phyloP scores from a whole-genome alignment of 2,888 invertebrate genomes.

The Microchrysa polita region DNA sequence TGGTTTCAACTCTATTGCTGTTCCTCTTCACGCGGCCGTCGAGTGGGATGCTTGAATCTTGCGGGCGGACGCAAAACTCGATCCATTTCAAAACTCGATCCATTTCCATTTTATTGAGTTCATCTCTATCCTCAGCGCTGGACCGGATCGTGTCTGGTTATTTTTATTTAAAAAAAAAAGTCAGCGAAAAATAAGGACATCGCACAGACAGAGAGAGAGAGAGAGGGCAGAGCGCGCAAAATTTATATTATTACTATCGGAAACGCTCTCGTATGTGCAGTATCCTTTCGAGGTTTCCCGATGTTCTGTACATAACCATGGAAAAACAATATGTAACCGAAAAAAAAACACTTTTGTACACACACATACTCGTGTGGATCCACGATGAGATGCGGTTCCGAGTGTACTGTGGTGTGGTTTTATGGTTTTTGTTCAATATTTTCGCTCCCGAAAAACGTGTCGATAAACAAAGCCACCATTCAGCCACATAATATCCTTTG shows the following conservation, averaged over 20 bases:
- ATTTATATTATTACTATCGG: constrained; percentile 22
- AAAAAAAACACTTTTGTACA: not conserved
- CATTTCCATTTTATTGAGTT: not conserved
- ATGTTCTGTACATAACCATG: too few species aligned
- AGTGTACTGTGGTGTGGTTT: constrained; percentile 13
- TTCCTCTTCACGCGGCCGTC: too few species aligned
- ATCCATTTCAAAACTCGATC: not conserved
- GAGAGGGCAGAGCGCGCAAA: not conserved
- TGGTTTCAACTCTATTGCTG: too few species aligned
- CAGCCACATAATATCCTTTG: constrained; percentile 47
- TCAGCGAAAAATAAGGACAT: too few species aligned
- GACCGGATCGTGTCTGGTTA: too few species aligned
- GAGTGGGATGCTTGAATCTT: too few species aligned
- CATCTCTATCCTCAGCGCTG: not conserved
- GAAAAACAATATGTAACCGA: not conserved
- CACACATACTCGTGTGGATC: constrained; percentile 28
- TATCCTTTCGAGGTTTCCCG: not conserved
- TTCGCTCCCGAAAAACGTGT: constrained; percentile 45
- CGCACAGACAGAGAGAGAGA: too few species aligned
- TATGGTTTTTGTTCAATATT: not conserved
- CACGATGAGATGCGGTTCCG: constrained; percentile 20
- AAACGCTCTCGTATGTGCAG: constrained; percentile 30
- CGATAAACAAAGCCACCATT: constrained; percentile 48
- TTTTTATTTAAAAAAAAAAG: too few species aligned
- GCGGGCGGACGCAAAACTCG: too few species aligned